Evolutionary conservation across 2,888 invertebrate species (phyloP).

Genomic region (Acleris cristana): DNA sequence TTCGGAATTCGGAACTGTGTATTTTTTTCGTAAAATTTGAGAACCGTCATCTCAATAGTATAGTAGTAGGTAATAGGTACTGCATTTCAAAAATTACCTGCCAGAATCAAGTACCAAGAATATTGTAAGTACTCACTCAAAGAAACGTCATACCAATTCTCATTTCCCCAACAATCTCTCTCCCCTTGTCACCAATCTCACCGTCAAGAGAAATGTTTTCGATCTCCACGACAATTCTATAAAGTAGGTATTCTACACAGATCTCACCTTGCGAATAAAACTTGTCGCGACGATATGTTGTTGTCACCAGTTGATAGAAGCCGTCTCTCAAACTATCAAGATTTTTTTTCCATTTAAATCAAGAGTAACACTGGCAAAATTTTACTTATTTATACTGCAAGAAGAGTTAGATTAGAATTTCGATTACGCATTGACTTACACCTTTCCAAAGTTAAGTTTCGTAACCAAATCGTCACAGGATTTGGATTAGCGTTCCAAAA

Average conservation of each 20-base stretch:
- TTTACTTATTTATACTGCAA: neutral
- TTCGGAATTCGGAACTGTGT: too few relatives aligned
- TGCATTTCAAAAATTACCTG: too few relatives aligned
- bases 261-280: constrained; percentile 76
- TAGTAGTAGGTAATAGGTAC: too few relatives aligned
- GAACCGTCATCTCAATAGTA: too few relatives aligned
- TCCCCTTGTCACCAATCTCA: constrained; percentile 21
- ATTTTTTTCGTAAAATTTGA: too few relatives aligned
- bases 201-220: constrained; percentile 57
- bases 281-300: constrained; percentile 77
- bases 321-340: constrained; percentile 80
- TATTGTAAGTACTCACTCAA: neutral
- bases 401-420: constrained; percentile 29
- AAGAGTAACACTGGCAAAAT: accelerated
- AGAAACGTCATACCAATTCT: constrained; percentile 14
- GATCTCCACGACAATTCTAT: constrained; percentile 67
- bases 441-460: constrained; percentile 37
- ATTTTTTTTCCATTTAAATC: constrained; percentile 39
- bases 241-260: constrained; percentile 62
- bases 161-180: constrained; percentile 17
- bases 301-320: constrained; percentile 80
- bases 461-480: constrained; percentile 43
- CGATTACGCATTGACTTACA: constrained; percentile 37
- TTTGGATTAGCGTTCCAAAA: constrained; percentile 38
- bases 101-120: too few relatives aligned